A percentile compares a stretch with the other conserved stretches of the same genome.
phyloP scores from a whole-genome alignment of 1,140 invertebrate genomes.

The Melitaea cinxia region DNA sequence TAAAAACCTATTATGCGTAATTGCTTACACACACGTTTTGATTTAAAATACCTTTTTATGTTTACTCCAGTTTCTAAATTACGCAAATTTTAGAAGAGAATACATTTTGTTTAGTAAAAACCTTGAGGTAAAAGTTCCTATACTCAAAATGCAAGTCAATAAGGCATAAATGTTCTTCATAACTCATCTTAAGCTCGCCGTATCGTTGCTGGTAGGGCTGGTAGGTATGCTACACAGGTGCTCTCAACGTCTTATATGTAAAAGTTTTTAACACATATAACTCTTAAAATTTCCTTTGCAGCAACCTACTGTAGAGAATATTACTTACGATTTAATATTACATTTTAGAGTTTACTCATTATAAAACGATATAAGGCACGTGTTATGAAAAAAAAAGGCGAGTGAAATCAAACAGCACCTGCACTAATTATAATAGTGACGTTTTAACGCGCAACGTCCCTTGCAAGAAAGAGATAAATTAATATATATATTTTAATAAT shows the following conservation, averaged over 20 bases:
- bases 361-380: no score
- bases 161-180: not conserved
- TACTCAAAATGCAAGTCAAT: conserved; percentile 1
- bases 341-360: not conserved
- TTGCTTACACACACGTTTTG: no score
- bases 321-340: not conserved
- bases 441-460: no score
- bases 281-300: not conserved
- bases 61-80: no score
- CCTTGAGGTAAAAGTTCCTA: not conserved
- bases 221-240: not conserved
- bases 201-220: not conserved
- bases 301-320: not conserved
- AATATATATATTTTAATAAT: no score
- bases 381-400: no score
- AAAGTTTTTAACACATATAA: not conserved
- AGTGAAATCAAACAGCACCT: no score
- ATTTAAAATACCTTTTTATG: no score
- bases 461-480: no score
- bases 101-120: not conserved
- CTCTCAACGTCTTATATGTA: not conserved
- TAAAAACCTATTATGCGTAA: no score
- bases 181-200: not conserved
- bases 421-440: no score
- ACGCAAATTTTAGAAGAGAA: no score